Percentiles rank a stretch among this genome's conserved stretches.
Evolutionary conservation across 1,140 invertebrate genomes (phyloP).

Genomic region (Micrasema minimum): DNA sequence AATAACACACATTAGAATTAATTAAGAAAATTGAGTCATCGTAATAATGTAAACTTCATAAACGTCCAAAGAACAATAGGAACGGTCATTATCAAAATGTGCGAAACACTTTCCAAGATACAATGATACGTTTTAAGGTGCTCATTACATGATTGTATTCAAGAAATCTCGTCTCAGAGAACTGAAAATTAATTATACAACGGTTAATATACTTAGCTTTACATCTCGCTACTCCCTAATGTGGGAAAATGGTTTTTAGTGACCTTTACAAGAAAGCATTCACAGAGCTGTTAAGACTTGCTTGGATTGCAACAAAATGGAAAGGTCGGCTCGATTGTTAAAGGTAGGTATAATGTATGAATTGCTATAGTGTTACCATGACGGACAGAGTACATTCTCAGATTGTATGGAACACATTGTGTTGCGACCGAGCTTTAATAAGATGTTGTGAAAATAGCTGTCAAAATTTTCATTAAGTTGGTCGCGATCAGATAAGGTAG

Average conservation of each 20-base stretch:
- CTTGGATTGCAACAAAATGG: conserved; percentile 16
- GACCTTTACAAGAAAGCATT: conserved; percentile 28
- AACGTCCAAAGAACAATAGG: background rate
- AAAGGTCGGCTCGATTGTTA: conserved; percentile 18
- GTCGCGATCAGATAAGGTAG: too few relatives aligned
- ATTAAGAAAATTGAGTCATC: too few relatives aligned
- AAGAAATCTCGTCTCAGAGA: conserved; percentile 12
- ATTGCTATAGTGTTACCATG: too few relatives aligned
- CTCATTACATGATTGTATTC: background rate
- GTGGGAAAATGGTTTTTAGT: conserved; percentile 27
- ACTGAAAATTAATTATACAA: conserved; percentile 17
- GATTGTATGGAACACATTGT: too few relatives aligned
- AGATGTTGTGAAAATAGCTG: too few relatives aligned
- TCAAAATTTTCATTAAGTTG: too few relatives aligned
- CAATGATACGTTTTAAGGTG: conserved; percentile 3
- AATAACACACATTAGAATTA: too few relatives aligned
- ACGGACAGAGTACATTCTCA: too few relatives aligned
- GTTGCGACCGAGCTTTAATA: too few relatives aligned
- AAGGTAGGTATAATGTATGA: background rate
- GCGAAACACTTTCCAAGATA: conserved; percentile 3
- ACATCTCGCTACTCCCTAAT: conserved; percentile 3
- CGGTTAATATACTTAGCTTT: conserved; percentile 1
- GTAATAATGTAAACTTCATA: too few relatives aligned
- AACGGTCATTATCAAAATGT: conserved; percentile 2
- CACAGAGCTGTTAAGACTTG: conserved; percentile 1